Conservation (phyloP, 1,140 invertebrate genomes). For the Anastrepha ludens region DNA sequence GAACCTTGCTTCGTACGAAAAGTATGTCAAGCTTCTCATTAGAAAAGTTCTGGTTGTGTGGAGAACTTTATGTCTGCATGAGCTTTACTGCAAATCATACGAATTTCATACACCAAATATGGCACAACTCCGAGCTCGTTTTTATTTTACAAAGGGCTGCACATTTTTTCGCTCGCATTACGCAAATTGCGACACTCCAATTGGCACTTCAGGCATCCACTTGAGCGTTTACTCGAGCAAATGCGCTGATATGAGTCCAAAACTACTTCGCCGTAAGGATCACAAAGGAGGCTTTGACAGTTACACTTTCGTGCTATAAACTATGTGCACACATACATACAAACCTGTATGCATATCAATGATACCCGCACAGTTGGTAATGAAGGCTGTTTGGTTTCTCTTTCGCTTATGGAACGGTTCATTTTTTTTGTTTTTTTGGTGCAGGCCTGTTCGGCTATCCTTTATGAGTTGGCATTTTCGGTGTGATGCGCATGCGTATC, state of each 20-base stretch:
- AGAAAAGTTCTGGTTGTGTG: no score
- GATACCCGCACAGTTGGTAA: slow-evolving; percentile 35
- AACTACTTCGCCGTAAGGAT: slow-evolving; percentile 1
- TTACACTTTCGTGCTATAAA: no score
- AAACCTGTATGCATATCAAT: not conserved
- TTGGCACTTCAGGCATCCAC: slow-evolving; percentile 35
- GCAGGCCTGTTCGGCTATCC: not conserved
- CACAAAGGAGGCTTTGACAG: slow-evolving; percentile 36
- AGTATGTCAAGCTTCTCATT: no score
- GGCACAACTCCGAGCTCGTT: not conserved
- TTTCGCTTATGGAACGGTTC: not conserved
- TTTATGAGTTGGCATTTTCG: slow-evolving; percentile 30
- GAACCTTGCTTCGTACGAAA: no score
- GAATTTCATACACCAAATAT: no score
- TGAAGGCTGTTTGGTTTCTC: not conserved
- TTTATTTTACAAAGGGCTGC: not conserved
- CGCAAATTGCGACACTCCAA: slow-evolving; percentile 36
- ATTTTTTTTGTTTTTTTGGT: not conserved
- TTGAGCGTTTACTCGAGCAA: slow-evolving; percentile 39
- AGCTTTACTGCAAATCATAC: no score
- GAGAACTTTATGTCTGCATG: no score
- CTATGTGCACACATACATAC: not conserved
- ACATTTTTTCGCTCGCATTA: not conserved
- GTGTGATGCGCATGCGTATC: slow-evolving; percentile 4
- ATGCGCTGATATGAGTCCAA: not conserved